A percentile compares a stretch with the other conserved stretches of the same genome.
These are phyloP conservation scores for Drosophila austrosaltans DNA, from an alignment of 2,888 invertebrate species.

Conservation along the genomic window DNA sequence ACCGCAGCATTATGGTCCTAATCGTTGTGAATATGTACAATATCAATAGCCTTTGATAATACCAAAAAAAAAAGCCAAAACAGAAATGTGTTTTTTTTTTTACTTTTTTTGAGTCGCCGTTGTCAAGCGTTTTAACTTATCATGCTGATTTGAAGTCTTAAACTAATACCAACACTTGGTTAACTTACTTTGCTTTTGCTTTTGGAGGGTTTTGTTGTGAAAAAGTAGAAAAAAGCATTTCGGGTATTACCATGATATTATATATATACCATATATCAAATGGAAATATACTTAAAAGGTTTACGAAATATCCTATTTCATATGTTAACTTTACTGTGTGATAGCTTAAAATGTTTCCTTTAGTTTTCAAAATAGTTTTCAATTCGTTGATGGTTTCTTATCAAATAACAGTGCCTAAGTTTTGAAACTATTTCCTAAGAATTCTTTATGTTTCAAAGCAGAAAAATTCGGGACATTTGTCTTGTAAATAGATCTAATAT, in stretches of 20 bases:
- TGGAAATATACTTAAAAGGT: not conserved
- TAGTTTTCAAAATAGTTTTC: not conserved
- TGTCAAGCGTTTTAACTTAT: constrained; percentile 46
- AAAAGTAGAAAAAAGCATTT: not conserved
- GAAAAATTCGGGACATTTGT: too few species aligned
- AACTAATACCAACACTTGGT: constrained; percentile 11
- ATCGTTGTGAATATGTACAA: constrained; percentile 22
- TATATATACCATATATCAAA: not conserved
- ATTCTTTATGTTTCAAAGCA: too few species aligned
- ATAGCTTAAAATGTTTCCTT: too few species aligned
- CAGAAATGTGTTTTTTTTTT: not conserved
- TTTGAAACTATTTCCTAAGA: too few species aligned
- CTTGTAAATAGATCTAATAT: too few species aligned
- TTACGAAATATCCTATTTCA: not conserved
- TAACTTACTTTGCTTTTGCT: constrained; percentile 18
- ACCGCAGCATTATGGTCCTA: constrained; percentile 23
- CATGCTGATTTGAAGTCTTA: constrained; percentile 45
- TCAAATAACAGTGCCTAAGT: too few species aligned
- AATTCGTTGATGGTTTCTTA: too few species aligned
- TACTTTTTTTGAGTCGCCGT: constrained; percentile 8
- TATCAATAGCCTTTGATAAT: constrained; percentile 26
- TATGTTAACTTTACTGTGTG: too few species aligned
- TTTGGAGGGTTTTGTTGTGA: constrained; percentile 8
- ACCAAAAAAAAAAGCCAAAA: constrained; percentile 16
- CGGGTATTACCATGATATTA: not conserved